Evolutionary conservation across 2,888 invertebrate genomes (phyloP).

Genomic region (Shargacucullia verbasci): DNA sequence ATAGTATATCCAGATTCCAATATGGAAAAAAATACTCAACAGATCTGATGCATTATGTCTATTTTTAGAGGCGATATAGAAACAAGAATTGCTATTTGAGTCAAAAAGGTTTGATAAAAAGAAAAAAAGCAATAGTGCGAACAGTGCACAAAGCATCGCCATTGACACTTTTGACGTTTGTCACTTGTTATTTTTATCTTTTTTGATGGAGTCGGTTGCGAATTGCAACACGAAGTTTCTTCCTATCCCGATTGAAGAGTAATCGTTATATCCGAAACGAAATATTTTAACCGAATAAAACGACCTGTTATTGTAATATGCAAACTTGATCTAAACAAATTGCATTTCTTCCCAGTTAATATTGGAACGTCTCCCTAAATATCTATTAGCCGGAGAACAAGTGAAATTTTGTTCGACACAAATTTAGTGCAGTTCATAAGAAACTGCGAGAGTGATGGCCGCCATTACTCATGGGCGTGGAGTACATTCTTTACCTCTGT

Average conservation of each 20-base stretch:
- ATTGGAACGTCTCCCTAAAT: constrained; percentile 58
- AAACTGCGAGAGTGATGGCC: constrained; percentile 76
- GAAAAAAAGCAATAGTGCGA: constrained; percentile 10
- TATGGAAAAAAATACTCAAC: too few species aligned
- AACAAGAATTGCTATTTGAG: neutral
- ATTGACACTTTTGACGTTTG: constrained; percentile 42
- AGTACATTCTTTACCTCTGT: constrained; percentile 73
- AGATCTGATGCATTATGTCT: too few species aligned
- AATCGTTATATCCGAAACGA: too few species aligned
- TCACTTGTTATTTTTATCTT: constrained; percentile 33
- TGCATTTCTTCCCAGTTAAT: constrained; percentile 38
- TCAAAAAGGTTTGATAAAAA: constrained; percentile 26
- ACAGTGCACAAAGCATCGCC: constrained; percentile 33
- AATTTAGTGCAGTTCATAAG: constrained; percentile 84
- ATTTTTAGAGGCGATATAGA: too few species aligned
- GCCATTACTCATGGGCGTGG: constrained; percentile 78
- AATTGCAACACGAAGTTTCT: constrained; percentile 3
- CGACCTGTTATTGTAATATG: too few species aligned
- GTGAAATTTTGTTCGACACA: constrained; percentile 81
- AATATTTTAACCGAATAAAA: too few species aligned
- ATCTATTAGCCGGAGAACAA: constrained; percentile 72
- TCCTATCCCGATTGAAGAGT: too few species aligned
- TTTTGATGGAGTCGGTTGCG: constrained; percentile 27
- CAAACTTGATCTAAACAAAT: constrained; percentile 37
- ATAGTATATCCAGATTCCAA: too few species aligned